Conservation (phyloP, 1,140 invertebrate species). For the Plutomurus gul region DNA sequence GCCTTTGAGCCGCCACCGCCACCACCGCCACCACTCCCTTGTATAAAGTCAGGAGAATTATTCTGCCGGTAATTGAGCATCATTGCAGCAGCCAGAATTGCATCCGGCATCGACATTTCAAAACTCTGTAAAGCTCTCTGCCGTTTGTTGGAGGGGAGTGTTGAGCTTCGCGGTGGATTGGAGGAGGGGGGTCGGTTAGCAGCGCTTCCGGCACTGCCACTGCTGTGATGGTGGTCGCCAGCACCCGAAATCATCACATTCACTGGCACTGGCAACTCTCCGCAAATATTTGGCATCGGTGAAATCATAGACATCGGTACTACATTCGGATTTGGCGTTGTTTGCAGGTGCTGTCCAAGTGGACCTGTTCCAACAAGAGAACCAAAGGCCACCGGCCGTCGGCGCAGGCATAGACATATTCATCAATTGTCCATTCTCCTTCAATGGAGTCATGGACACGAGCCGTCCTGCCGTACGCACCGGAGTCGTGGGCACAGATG, state of each 20-base stretch:
- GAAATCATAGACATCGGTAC: conserved; percentile 9
- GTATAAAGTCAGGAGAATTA: conserved; percentile 31
- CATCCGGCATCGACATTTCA: conserved; percentile 53
- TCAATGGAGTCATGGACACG: not conserved
- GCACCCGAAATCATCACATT: not conserved
- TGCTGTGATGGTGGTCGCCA: conserved; percentile 14
- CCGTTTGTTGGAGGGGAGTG: not conserved
- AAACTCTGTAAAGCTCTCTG: conserved; percentile 26
- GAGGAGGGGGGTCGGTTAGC: conserved; percentile 2
- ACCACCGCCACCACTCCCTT: not conserved
- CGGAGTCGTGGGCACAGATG: not conserved
- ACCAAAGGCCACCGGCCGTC: too few relatives aligned
- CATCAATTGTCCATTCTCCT: conserved; percentile 49
- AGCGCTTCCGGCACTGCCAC: conserved; percentile 1
- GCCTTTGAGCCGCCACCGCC: not conserved
- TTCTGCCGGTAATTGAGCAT: conserved; percentile 48
- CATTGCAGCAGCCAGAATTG: conserved; percentile 52
- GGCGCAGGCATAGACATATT: conserved; percentile 38
- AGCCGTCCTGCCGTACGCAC: not conserved
- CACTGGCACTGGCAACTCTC: conserved; percentile 41
- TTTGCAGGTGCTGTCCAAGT: not conserved
- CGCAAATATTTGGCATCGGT: conserved; percentile 52
- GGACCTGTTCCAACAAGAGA: not conserved
- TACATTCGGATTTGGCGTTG: conserved; percentile 25
- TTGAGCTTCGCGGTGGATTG: conserved; percentile 15